A percentile compares a stretch with the other conserved stretches of the same genome.
These are phyloP conservation scores for Rhodeus uyekii DNA, from an alignment of 2,797 vertebrate genomes.

Conservation along the genomic window DNA sequence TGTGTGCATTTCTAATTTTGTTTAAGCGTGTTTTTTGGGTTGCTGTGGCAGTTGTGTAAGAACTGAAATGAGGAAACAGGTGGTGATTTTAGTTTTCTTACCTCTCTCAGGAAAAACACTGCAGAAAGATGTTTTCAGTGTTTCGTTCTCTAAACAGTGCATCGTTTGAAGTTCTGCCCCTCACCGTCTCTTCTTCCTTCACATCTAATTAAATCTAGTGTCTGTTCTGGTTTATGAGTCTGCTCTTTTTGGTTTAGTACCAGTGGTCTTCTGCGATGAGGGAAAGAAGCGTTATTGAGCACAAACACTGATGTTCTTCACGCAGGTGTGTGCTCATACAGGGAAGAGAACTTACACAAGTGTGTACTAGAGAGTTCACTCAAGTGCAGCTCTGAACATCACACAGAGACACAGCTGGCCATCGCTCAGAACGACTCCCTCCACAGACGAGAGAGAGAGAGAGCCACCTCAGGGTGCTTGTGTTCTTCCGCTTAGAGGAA, in stretches of 20 bases:
- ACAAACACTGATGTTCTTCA: slow-evolving; percentile 22
- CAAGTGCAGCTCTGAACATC: slow-evolving; percentile 41
- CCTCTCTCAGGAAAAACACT: neutral
- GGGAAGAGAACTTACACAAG: slow-evolving; percentile 47
- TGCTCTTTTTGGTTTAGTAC: slow-evolving; percentile 5
- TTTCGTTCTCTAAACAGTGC: neutral
- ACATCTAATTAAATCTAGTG: neutral
- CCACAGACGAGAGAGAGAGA: neutral
- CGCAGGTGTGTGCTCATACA: slow-evolving; percentile 20
- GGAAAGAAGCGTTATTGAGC: neutral
- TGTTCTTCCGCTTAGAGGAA: slow-evolving; percentile 60
- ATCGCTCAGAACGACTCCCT: slow-evolving; percentile 12
- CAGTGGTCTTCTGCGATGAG: neutral
- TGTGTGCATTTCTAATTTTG: neutral
- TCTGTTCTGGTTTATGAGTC: neutral
- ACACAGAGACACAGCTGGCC: slow-evolving; percentile 37
- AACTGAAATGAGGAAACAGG: slow-evolving; percentile 35
- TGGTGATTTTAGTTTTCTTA: slow-evolving; percentile 18
- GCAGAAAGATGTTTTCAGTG: neutral
- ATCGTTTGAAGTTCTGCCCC: neutral
- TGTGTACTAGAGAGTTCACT: slow-evolving; percentile 31
- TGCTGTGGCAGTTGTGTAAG: slow-evolving; percentile 17
- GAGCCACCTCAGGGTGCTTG: slow-evolving; percentile 55
- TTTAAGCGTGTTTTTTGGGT: slow-evolving; percentile 9
- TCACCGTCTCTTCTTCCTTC: neutral